Evolutionary conservation across 2,113 vertebrate genomes (phyloP), one percentile per base, ranked within the genome.

Genomic region (Xenopus laevis): DNA sequence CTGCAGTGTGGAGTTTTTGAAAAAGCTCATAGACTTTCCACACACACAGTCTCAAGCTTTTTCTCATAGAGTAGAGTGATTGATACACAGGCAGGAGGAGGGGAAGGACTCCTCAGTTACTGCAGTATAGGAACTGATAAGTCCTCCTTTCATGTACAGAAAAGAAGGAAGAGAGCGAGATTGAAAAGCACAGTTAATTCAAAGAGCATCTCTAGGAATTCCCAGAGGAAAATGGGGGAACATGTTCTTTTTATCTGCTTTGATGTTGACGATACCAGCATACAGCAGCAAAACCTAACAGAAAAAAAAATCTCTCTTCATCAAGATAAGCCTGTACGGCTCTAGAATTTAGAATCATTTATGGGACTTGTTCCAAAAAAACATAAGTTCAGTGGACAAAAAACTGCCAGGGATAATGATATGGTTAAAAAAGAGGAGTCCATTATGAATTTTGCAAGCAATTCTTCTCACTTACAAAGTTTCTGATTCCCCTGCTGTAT

Each of bases 191-290:
- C 74, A 69, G 59, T 70, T 70, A 76, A 69, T 76, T 69, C 74
- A 76, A 76, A 76, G 66, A 69, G 47, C 53, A 63, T 69, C 59
- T 69, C n/a, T 30, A 64, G 67, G 58, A 64, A 68, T 77, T 60
- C 67, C 74, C 55, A 40, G 73, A 69, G 73, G 73, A 45, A 55
- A 68, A 66, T 68, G 58, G 73, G 44, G 60, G 73, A 62, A 75
- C 72, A 33, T 58, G 64, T 65, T 66, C 65, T 74, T 74, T 74
- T 74, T 70, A 64, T 69, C 59, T 70, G 30, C 67, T 77, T 77
- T 77, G 74, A 77, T 64, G 66, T 70, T 77, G 66, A 57, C 50
- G 33, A 55, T 68, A 44, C 44, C 58, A 63, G 65, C 45, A 69
- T 63, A 64, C 62, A 30, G 20, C 60, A 77, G 47, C 45, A 53